Percentiles rank a stretch among this genome's conserved stretches.
phyloP scores from a whole-genome alignment of 2,797 vertebrate species.

The Melanotaenia parkinsoni region DNA sequence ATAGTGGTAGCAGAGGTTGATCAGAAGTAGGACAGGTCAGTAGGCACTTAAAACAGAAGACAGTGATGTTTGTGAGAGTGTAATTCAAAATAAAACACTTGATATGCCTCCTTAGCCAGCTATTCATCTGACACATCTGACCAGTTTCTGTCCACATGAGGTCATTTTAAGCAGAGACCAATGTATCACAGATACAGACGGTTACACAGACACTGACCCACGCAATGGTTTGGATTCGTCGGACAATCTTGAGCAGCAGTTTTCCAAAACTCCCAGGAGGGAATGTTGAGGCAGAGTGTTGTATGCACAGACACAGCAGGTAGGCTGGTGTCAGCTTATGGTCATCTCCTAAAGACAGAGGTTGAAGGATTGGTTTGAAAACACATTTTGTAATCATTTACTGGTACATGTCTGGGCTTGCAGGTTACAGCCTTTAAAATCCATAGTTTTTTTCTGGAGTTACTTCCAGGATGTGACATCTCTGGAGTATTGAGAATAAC shows the following conservation, averaged over 20 bases:
- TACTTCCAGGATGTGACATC: neutral
- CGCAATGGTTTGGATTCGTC: slow-evolving; percentile 88
- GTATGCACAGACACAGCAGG: slow-evolving; percentile 93
- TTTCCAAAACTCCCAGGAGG: slow-evolving; percentile 90
- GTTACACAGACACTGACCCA: slow-evolving; percentile 86
- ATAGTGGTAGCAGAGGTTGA: neutral
- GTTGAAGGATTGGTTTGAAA: neutral
- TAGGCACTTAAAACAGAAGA: slow-evolving; percentile 4
- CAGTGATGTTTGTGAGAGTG: neutral
- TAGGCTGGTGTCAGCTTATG: slow-evolving; percentile 94
- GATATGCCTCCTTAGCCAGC: slow-evolving; percentile 45
- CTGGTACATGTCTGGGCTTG: neutral
- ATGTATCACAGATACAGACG: slow-evolving; percentile 7
- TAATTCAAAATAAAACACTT: slow-evolving; percentile 35
- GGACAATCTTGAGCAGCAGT: slow-evolving; percentile 91
- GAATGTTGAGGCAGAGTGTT: slow-evolving; percentile 90
- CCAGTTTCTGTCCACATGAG: slow-evolving; percentile 41
- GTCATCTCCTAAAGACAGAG: slow-evolving; percentile 81
- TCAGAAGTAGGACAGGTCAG: neutral
- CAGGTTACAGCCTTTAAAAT: neutral
- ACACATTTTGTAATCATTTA: neutral
- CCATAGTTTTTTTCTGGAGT: neutral
- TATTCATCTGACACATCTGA: slow-evolving; percentile 55
- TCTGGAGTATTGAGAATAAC: neutral
- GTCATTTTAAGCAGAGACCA: slow-evolving; percentile 40